A percentile compares a stretch with the other conserved stretches of the same genome.
Evolutionary conservation across 92 coral and sea anemone genomes (phyloP).

Genomic region (Umimayanthus kanabou): DNA sequence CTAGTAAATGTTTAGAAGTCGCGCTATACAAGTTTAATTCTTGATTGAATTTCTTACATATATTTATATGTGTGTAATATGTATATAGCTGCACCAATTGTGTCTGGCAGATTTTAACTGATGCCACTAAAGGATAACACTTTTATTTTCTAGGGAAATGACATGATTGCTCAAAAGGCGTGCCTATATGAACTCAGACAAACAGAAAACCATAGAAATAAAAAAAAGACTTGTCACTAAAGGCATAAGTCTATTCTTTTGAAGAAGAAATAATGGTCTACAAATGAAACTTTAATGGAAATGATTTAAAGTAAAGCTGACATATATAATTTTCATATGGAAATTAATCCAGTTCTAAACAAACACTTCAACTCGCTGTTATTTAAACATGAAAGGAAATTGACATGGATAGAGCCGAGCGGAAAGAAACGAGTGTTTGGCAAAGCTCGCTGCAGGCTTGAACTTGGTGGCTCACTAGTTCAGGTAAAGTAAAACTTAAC

Average conservation of each 20-base stretch:
- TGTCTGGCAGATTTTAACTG: not conserved
- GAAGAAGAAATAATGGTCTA: not conserved
- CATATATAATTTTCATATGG: not conserved
- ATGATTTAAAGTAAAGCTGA: not conserved
- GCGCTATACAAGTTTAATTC: too few species aligned
- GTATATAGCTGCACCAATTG: not conserved
- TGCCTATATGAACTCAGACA: not conserved
- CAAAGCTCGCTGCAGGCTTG: not conserved
- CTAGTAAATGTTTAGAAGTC: too few species aligned
- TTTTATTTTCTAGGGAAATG: not conserved
- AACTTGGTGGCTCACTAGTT: not conserved
- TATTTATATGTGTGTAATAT: not conserved
- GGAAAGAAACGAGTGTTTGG: not conserved
- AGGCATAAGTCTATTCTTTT: not conserved
- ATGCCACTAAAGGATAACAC: not conserved
- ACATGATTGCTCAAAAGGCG: not conserved
- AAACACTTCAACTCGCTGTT: conserved; percentile 17
- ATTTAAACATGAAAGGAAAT: conserved; percentile 8
- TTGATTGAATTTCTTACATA: not conserved
- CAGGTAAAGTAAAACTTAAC: not conserved
- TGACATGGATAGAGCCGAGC: not conserved
- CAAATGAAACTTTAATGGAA: conserved; percentile 7
- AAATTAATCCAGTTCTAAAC: not conserved
- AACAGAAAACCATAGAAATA: not conserved
- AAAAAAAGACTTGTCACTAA: not conserved